Base-by-base conservation (phyloP, 1,140 invertebrate species). In the Orchestia grillus region DNA sequence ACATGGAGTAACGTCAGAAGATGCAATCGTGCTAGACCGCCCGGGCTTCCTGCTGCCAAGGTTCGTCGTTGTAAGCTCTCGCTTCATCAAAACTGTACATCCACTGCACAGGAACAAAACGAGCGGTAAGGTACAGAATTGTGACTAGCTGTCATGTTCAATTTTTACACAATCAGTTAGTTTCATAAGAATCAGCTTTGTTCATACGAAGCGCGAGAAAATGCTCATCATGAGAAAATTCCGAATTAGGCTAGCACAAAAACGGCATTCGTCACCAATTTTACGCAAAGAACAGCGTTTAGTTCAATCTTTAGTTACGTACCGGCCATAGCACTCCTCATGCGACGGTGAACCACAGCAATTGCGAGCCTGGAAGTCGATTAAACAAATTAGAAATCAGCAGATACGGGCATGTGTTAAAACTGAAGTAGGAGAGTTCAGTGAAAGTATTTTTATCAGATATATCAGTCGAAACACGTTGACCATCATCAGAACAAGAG, bases 401-500 rank as follows among this genome's bases (percentile, higher is more conserved):
- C 1, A 23, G 62, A 36, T n/a, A n/a, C 47, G 11, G 62, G 28
- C 11, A 36, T 77, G 11, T 77, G 36, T 36, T 36, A 3, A 23
- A 77, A 15, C 3, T 77, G 11, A 19, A 15, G 36, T 1, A 19
- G 11, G 62, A 77, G 36, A 42, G 8, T 41, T 90, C 88, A 90
- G 88, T 90, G 0, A 42, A 90, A 41, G 88, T 8, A 4, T 90
- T 94, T 8, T 47, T 94, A 94, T 94, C 92, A 94, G 92, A 94
- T 44, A 94, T 94, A 6, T 94, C 92, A 94, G 92, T 47, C 92
- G 92, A 94, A 94, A 94, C 92, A 94, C 92, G 92, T 91, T 91
- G 62, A 77, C 36, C 62, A 77, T 77, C 62, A 77, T 77, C 15
- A 23, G 36, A 77, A 36, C 36, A 3, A 77, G 28, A 8, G 36